Base-by-base conservation (phyloP, 2,888 invertebrate species). In the Drosophila paranaensis region DNA sequence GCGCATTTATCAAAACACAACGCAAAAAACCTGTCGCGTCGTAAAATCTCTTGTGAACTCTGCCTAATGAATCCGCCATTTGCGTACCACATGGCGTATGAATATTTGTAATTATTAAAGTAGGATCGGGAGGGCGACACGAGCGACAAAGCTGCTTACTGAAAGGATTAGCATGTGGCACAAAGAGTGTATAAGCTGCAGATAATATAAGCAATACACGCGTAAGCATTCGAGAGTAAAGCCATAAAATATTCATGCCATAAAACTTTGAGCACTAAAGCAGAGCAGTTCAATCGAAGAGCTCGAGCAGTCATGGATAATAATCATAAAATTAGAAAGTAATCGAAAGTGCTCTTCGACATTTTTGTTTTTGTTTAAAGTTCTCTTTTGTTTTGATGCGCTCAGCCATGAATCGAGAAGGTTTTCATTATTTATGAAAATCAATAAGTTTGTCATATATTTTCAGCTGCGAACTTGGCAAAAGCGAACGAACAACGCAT, bases 1-100 rank as follows among this genome's bases (percentile, higher is more conserved):
- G 40, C 58, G 20, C 65, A 74, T 74, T 77, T 64, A 58, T 71
- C 68, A 35, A 20, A 58, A 53, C 53, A 43, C 55, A 67, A 67
- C 61, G 60, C 57, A 40, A 54, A 51, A 69, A 61, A 42, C 40
- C 46, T 42, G 42, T 73, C 30, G 60, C 60, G 68, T 35, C 51
- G 35, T 35, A 20, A 60, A 56, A 14, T 42, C 30, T 40, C 27
- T 40, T 62, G 56, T 35, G 27, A 69, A 42, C 27, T 39, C 33
- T 30, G 53, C n/a, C 51, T 53, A 61, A 68, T 68, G 54, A 57
- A 20, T 20, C 20, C 20, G 20, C 20, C 51, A 30, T 54, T 33
- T 56, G 43, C 40, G 54, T 61, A 27, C 27, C 54, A 56, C 45
- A 43, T 16, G 63, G 73, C 73, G 56, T 65, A 57, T 69, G 51